phyloP scores from a whole-genome alignment of 2,888 invertebrate genomes.

The Ischnura elegans region DNA sequence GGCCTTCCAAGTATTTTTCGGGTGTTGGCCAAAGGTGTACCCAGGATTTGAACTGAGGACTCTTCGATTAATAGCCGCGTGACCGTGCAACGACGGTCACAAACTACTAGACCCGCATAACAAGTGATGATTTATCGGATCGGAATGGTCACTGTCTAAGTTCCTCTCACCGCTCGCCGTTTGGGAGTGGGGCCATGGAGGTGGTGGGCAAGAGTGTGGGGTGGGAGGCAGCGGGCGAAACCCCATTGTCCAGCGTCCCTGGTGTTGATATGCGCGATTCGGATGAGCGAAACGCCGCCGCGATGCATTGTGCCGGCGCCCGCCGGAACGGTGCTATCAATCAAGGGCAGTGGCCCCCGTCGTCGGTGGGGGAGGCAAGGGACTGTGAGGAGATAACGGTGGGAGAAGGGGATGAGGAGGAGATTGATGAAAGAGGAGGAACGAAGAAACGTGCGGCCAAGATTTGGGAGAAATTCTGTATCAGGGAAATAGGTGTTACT shows the following conservation, averaged over 20 bases:
- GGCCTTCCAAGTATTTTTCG: too few species aligned
- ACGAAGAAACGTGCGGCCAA: not conserved
- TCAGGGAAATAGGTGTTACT: not conserved
- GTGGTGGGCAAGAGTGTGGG: not conserved
- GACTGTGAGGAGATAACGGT: too few species aligned
- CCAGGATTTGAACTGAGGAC: too few species aligned
- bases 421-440: not conserved
- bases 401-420: not conserved
- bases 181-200: not conserved
- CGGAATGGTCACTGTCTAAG: too few species aligned
- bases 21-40: too few species aligned
- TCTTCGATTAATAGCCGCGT: too few species aligned
- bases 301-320: constrained; percentile 57
- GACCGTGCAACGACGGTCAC: too few species aligned
- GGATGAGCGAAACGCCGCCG: constrained; percentile 54
- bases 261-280: constrained; percentile 65
- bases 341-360: constrained; percentile 53
- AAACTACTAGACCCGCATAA: too few species aligned
- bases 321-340: constrained; percentile 59
- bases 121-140: too few species aligned
- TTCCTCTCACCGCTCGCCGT: not conserved
- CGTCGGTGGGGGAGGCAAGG: not conserved
- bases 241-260: constrained; percentile 58
- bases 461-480: not conserved
- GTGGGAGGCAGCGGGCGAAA: not conserved